Evolutionary conservation across 2,888 invertebrate species (phyloP).

Genomic region (Bruchidius siliquastri): DNA sequence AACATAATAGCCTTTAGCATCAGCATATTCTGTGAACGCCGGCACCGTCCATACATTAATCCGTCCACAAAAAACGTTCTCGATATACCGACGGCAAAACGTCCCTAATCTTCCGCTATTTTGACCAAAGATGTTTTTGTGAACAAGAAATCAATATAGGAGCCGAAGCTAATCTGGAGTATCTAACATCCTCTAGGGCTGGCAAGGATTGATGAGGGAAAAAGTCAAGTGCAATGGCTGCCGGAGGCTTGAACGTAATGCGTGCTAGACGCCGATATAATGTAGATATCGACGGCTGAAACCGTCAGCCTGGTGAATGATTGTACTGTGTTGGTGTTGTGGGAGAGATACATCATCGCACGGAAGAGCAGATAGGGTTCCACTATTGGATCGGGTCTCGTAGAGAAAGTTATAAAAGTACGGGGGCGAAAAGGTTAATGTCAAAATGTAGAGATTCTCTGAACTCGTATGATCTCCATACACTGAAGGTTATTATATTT

Average conservation of each 20-base stretch:
- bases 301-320: not conserved
- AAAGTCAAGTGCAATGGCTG: slow-evolving; percentile 38
- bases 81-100: not conserved
- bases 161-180: not conserved
- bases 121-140: not conserved
- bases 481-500: no score
- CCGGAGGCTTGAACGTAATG: slow-evolving; percentile 1
- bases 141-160: not conserved
- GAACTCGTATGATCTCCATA: no score
- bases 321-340: not conserved
- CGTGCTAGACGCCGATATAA: slow-evolving; percentile 31
- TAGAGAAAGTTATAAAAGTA: no score
- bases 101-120: not conserved
- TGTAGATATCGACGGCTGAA: slow-evolving; percentile 33
- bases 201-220: slow-evolving; percentile 38
- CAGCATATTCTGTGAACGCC: not conserved
- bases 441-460: no score
- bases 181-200: slow-evolving; percentile 4
- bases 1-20: no score
- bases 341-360: not conserved
- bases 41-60: not conserved
- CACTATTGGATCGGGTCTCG: no score
- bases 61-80: not conserved
- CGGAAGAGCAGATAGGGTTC: not conserved
- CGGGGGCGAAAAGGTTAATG: no score